These are phyloP conservation scores for Planiliza haematocheilus DNA, from an alignment of 2,113 vertebrate species.

Conservation along the genomic window DNA sequence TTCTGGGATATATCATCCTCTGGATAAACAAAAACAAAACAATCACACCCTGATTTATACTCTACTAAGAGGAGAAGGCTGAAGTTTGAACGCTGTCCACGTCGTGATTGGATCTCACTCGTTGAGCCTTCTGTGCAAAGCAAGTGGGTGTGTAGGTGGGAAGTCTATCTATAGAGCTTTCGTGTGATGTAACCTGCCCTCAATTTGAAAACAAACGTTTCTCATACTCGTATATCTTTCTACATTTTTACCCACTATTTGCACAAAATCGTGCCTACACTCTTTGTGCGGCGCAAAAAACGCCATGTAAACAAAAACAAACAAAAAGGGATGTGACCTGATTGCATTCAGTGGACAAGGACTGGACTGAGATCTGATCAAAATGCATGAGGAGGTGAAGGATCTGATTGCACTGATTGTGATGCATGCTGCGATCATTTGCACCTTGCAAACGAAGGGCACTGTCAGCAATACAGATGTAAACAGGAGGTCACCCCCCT, in stretches of 20 bases:
- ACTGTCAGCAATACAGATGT: not conserved
- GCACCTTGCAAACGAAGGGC: constrained; percentile 13
- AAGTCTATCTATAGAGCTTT: constrained; percentile 73
- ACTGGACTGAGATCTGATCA: constrained; percentile 20
- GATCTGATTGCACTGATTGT: constrained; percentile 35
- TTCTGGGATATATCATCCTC: constrained; percentile 10
- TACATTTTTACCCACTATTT: constrained; percentile 34
- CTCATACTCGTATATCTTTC: constrained; percentile 35
- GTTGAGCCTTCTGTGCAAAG: constrained; percentile 61
- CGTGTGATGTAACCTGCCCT: constrained; percentile 74
- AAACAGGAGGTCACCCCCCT: not conserved
- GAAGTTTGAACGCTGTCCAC: constrained; percentile 54
- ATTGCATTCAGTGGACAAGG: not conserved
- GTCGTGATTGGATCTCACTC: constrained; percentile 66
- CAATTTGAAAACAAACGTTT: constrained; percentile 67
- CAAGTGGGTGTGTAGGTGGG: constrained; percentile 72
- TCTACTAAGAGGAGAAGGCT: constrained; percentile 7
- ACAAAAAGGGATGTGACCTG: constrained; percentile 1
- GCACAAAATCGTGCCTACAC: constrained; percentile 13
- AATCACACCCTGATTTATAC: constrained; percentile 10
- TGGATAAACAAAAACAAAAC: constrained; percentile 6
- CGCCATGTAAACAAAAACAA: constrained; percentile 2
- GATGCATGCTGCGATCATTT: not conserved
- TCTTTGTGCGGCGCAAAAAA: constrained; percentile 14
- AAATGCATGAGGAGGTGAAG: constrained; percentile 28